Conservation (phyloP, 2,888 invertebrate genomes). For the Aelia acuminata region DNA sequence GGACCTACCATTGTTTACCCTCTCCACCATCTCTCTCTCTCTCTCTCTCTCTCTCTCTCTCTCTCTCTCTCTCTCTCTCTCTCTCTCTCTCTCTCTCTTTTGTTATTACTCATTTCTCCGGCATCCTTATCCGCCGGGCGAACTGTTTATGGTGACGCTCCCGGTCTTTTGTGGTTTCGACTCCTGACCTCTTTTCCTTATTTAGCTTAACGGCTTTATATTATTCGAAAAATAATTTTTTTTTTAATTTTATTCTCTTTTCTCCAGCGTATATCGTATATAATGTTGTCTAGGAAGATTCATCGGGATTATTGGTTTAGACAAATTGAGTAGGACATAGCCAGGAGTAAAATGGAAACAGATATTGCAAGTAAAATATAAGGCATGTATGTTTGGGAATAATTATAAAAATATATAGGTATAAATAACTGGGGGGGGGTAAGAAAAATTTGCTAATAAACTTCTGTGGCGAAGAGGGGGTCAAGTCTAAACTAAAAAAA, state of each 20-base stretch:
- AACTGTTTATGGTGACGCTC: slow-evolving; percentile 35
- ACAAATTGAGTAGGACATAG: too few relatives aligned
- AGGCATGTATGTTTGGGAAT: too few relatives aligned
- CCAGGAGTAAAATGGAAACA: too few relatives aligned
- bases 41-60: neutral
- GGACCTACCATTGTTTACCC: slow-evolving; percentile 39
- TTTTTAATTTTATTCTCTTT: neutral
- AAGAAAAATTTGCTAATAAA: too few relatives aligned
- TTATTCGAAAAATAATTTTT: neutral
- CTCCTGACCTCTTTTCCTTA: neutral
- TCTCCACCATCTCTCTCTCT: neutral
- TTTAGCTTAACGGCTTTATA: neutral
- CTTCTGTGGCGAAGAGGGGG: too few relatives aligned
- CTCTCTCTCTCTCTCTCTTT: slow-evolving; percentile 27
- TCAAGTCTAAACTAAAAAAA: too few relatives aligned
- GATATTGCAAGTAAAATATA: too few relatives aligned
- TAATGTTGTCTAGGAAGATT: too few relatives aligned
- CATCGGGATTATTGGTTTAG: too few relatives aligned
- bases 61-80: neutral
- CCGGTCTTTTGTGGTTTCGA: slow-evolving; percentile 21
- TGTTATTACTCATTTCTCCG: slow-evolving; percentile 42
- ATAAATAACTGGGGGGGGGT: too few relatives aligned
- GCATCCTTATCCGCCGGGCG: slow-evolving; percentile 4
- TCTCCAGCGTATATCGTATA: too few relatives aligned
- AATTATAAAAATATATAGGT: too few relatives aligned